Conservation (phyloP, 2,797 vertebrate species). For the Periophthalmus magnuspinnatus region DNA sequence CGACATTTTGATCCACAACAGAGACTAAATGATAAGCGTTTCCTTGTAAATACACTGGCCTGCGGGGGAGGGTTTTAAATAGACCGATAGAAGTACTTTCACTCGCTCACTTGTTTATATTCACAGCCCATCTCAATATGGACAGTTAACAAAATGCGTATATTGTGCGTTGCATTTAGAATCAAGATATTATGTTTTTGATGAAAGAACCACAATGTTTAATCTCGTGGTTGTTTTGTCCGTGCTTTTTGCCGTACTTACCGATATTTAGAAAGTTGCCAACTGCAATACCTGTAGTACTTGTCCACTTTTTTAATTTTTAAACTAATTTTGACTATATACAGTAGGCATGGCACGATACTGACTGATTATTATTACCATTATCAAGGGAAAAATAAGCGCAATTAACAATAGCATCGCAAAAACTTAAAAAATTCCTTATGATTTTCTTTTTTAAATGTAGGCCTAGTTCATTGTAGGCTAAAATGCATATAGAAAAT, state of each 20-base stretch:
- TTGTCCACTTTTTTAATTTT: no score
- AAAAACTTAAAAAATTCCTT: no score
- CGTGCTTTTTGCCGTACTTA: background rate
- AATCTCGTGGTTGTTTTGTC: background rate
- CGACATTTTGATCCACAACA: conserved; percentile 81
- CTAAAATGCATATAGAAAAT: no score
- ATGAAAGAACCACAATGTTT: conserved; percentile 33
- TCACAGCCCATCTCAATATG: conserved; percentile 67
- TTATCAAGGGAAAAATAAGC: no score
- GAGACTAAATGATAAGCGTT: conserved; percentile 83
- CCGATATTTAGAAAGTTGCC: background rate
- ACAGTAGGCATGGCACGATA: no score
- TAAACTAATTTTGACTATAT: no score
- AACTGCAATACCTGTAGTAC: background rate
- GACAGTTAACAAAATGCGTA: conserved; percentile 40
- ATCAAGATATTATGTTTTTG: conserved; percentile 33
- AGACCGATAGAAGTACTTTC: conserved; percentile 73
- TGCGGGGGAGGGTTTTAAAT: conserved; percentile 77
- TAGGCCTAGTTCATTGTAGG: no score
- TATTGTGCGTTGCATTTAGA: conserved; percentile 32
- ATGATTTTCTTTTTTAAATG: no score
- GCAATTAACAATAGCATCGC: no score
- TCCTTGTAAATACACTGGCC: conserved; percentile 79
- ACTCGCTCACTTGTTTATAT: conserved; percentile 73
- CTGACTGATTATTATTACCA: no score